phyloP scores from a whole-genome alignment of 35 echinoderm and acorn worm species.

The Amphiura filiformis region DNA sequence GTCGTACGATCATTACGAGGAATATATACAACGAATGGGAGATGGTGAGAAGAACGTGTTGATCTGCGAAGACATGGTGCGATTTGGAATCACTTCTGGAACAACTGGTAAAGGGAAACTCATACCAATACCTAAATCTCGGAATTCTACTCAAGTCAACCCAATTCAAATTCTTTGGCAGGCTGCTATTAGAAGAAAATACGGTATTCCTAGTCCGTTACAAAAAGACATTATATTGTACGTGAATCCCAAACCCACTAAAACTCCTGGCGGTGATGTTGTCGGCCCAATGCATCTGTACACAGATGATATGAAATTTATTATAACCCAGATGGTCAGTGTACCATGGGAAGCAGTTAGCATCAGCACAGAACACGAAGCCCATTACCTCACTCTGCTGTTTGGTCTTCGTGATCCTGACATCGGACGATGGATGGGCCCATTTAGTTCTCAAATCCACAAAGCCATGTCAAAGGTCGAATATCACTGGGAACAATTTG shows the following conservation, averaged over 20 bases:
- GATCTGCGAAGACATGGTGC: slow-evolving; percentile 15
- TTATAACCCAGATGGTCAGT: background rate
- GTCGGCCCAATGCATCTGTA: slow-evolving; percentile 7
- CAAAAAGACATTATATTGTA: slow-evolving; percentile 23
- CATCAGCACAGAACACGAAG: slow-evolving; percentile 48
- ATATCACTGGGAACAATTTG: slow-evolving; percentile 48
- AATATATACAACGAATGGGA: slow-evolving; percentile 44
- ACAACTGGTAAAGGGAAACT: slow-evolving; percentile 64
- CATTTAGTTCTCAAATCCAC: slow-evolving; percentile 24
- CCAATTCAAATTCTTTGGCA: background rate
- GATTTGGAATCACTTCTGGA: slow-evolving; percentile 56
- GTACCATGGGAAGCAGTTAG: slow-evolving; percentile 28
- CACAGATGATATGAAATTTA: background rate
- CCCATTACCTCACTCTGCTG: slow-evolving; percentile 57
- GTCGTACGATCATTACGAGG: slow-evolving; percentile 61
- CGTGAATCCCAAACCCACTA: slow-evolving; percentile 15
- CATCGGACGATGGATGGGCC: background rate
- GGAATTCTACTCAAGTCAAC: background rate
- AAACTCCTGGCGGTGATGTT: slow-evolving; percentile 16
- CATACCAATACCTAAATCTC: slow-evolving; percentile 16
- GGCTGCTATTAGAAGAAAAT: background rate
- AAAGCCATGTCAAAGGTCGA: slow-evolving; percentile 45
- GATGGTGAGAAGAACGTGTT: slow-evolving; percentile 66
- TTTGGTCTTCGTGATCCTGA: slow-evolving; percentile 61
- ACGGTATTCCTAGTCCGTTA: slow-evolving; percentile 20